Base-by-base conservation (phyloP, 2,797 vertebrate genomes). In the Argya squamiceps region DNA sequence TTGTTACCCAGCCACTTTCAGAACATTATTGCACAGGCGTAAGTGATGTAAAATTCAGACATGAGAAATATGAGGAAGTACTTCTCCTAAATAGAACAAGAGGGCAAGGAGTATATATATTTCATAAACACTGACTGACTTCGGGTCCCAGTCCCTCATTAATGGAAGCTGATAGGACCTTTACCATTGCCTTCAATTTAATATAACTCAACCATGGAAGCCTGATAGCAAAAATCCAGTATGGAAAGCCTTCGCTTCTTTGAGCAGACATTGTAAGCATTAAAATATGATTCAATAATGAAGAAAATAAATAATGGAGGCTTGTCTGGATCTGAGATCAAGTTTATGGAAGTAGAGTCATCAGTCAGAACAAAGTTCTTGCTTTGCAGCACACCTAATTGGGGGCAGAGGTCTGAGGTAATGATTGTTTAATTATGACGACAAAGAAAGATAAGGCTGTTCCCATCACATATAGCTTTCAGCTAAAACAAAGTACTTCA, bases 1-100 rank as follows among this genome's bases (percentile, higher is more conserved):
- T 92, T 92, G 82, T 96, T 96, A 96, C 95, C 84, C 85, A 98
- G 75, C 32, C 93, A 92, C 92, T 94, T 96, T 30, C 34, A 91
- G 94, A 92, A 96, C 3, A 8, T 94, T 96, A 95, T 97, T 95
- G 49, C 9, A 15, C 41, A 89, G 88, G 88, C 88, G 96, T 89
- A 95, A 91, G 85, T 93, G 68, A 89, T 75, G 39, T 41, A 92
- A 52, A 65, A 90, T 64, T 88, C 76, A 91, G 88, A 89, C 67
- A 62, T 60, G 69, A 90, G 81, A 95, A 95, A 93, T 86, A 91
- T 1, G 15, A 89, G 70, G 86, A 87, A 91, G 67, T 94, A 41
- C 44, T 95, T 92, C 78, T 89, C 76, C n/a, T 89, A 36, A 93
- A 93, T 96, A n/a, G 39, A 29, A 47, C 65, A 65, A 84, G 53